Base-by-base conservation (phyloP, 2,797 vertebrate genomes). In the Antennarius maculatus region DNA sequence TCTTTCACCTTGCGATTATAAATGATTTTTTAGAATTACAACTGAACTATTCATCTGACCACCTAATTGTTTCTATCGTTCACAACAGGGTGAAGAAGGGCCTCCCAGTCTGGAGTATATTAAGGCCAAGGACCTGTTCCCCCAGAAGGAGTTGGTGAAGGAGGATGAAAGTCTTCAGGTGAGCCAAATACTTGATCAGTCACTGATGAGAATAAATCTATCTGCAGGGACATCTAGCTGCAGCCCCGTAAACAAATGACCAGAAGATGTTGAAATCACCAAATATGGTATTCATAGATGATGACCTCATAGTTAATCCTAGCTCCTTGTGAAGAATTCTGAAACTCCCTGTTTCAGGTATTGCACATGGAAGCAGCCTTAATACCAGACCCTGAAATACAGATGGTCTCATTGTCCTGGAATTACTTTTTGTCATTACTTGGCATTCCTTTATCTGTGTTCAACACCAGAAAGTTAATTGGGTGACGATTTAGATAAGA, bases 51-150 rank as follows among this genome's bases (percentile, higher is more conserved):
- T 61, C 17, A 51, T 45, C 43, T 53, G 56, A 68, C 31, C 56
- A 53, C 39, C 49, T 54, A 47, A 9, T 14, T 86, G 37, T 85
- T 57, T 67, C 73, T 72, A 66, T 77, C 47, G 72, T 66, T 89
- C 23, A 23, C 23, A 23, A 16, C 86, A 99, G 98, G 97, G 97
- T 95, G 97, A 99, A 93, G 98, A 99, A 79, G 97, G 96, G 70
- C 97, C 97, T 87, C 97, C 97, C 92, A 99, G 97, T 94, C 95
- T 99, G 96, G 98, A 99, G 94, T 99, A 99, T 86, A 99, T 99
- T 91, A 97, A 99, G 94, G 97, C 98, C 86, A 98, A 98, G 93
- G 98, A 99, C 91, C 94, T 99, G 89, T 99, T 99, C 83, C 98
- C 98, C 86, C 97, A 95, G 5, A 98, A 97, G 92, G 97, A 98